Conservation (phyloP, 2,888 invertebrate species). For the Steinernema carpocapsae region DNA sequence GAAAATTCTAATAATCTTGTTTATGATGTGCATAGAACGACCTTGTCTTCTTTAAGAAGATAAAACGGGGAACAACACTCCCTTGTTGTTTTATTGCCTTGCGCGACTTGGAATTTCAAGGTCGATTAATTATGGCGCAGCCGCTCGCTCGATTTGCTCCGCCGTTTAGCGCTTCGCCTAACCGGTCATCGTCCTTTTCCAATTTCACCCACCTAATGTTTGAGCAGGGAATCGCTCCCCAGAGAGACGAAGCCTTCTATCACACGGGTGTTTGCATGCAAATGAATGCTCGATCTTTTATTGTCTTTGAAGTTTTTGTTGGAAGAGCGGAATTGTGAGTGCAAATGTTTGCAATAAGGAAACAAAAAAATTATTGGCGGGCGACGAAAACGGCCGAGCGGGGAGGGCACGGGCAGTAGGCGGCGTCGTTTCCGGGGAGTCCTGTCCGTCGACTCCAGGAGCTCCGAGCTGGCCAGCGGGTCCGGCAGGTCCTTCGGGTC, state of each 20-base stretch:
- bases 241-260: not conserved
- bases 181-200: not conserved
- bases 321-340: not conserved
- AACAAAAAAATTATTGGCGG: not conserved
- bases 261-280: not conserved
- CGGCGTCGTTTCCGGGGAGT: no score
- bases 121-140: not conserved
- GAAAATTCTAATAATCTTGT: constrained; percentile 10
- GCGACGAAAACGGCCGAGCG: constrained; percentile 20
- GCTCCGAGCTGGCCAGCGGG: constrained; percentile 36
- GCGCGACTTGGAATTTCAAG: not conserved
- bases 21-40: not conserved
- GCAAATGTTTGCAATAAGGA: no score
- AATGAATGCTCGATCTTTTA: constrained; percentile 8
- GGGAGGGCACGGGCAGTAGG: constrained; percentile 26
- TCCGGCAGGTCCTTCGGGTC: constrained; percentile 38
- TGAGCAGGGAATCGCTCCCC: not conserved
- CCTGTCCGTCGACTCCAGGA: constrained; percentile 31
- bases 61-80: not conserved
- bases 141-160: not conserved
- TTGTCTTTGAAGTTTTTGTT: not conserved
- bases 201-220: not conserved
- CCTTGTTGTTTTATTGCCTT: not conserved
- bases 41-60: not conserved
- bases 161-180: not conserved